Conservation (phyloP, 1,140 invertebrate species). For the Bombus soroeensis region DNA sequence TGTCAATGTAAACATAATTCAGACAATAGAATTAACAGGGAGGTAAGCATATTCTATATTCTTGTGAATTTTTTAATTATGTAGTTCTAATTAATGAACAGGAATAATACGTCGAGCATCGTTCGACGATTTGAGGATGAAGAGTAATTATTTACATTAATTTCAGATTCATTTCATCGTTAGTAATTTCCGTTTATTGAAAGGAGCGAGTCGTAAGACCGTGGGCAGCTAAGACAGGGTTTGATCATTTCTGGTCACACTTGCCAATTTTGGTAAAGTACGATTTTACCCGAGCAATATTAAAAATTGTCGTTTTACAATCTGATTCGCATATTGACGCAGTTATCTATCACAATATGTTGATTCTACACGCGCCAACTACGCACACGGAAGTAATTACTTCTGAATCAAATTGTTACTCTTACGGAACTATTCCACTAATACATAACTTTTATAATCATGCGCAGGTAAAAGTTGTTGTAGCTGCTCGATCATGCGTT, state of each 20-base stretch:
- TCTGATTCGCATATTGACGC: neutral
- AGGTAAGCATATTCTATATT: neutral
- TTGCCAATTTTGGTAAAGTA: neutral
- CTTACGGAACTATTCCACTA: neutral
- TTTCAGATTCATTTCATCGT: neutral
- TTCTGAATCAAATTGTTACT: conserved; percentile 14
- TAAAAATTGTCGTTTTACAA: neutral
- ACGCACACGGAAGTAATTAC: conserved; percentile 30
- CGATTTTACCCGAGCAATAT: neutral
- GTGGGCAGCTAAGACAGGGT: neutral
- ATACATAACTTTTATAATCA: conserved; percentile 7
- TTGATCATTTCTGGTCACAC: no score
- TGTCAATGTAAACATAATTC: neutral
- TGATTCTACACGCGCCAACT: neutral
- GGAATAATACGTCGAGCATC: neutral
- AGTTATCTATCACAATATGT: neutral
- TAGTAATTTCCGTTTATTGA: neutral
- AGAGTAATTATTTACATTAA: neutral
- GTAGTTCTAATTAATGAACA: neutral
- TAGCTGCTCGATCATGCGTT: neutral
- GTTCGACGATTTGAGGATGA: neutral
- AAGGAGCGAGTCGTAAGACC: neutral
- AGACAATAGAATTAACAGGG: neutral
- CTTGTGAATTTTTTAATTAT: neutral
- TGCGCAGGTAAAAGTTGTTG: conserved; percentile 33